Evolutionary conservation across 2,797 vertebrate genomes (phyloP), one percentile per base, ranked within the genome.

Genomic region (Phrynocephalus vlangalii): DNA sequence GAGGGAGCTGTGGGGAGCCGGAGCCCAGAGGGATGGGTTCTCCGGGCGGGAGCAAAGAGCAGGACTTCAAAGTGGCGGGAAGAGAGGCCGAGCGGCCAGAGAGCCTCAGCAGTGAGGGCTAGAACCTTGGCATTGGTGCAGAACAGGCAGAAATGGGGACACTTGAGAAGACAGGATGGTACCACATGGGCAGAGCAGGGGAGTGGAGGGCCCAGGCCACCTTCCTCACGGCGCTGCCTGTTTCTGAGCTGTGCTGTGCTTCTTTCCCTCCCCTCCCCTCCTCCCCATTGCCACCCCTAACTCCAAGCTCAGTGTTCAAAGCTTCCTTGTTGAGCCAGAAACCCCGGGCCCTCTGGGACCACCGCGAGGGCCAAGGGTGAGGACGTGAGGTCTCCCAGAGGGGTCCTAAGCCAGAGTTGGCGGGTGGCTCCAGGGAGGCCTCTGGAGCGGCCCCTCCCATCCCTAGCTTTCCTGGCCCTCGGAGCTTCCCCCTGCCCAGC

Each of bases 361-460:
- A 48, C 18, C 24, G 1, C 16, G 60, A 16, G 60, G 60, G 60
- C 9, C 15, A 10, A 63, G 60, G 3, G 60, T 63, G 3, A 63
- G 60, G 15, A 63, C 15, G 60, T 3, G 11, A 18, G 15, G 11
- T 16, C 16, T 63, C 60, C 16, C 3, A 11, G 60, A 63, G 16
- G 16, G 9, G 16, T 15, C 13, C 13, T 63, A 18, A 16, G 60
- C 16, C 1, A 2, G 44, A 13, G 28, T 10, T 28, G 50, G 2
- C 38, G 38, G 38, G 38, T 44, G 38, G 38, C 38, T 44, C 38
- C 38, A 13, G 9, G 24, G 28, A 0, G 44, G 5, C 13, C 76
- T 22, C 10, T 0, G 6, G 66, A 72, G 7, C 16, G 15, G 28
- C 18, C 2, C 16, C 3, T 2, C 1, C 20, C 78, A 52, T 3